These are phyloP conservation scores for Hirtodrosophila confusa DNA, from an alignment of 2,888 invertebrate genomes.

Conservation along the genomic window DNA sequence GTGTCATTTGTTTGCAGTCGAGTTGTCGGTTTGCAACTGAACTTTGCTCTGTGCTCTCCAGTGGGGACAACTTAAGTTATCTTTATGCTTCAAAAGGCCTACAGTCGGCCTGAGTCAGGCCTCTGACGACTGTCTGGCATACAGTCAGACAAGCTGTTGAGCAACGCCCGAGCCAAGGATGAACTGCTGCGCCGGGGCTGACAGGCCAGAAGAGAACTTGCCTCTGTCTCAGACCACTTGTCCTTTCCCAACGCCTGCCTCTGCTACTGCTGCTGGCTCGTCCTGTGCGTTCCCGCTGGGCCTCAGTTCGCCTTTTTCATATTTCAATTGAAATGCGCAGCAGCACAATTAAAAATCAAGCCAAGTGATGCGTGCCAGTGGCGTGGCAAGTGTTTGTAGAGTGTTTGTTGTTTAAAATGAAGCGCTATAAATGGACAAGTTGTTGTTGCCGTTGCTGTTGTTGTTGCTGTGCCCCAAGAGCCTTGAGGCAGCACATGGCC, in stretches of 20 bases:
- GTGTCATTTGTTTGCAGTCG: constrained; percentile 65
- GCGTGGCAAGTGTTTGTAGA: constrained; percentile 55
- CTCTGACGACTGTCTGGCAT: too few species aligned
- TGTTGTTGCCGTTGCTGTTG: constrained; percentile 26
- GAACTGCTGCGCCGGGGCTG: constrained; percentile 12
- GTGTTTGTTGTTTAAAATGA: constrained; percentile 65
- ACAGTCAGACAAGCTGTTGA: constrained; percentile 54
- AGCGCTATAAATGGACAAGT: constrained; percentile 67
- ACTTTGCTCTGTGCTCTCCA: constrained; percentile 46
- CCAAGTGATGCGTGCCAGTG: constrained; percentile 62
- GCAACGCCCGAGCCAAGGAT: constrained; percentile 26
- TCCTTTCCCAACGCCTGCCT: neutral
- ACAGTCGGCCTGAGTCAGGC: constrained; percentile 47
- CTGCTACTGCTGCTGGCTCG: neutral
- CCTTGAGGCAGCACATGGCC: constrained; percentile 61
- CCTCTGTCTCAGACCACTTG: constrained; percentile 3
- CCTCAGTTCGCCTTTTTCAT: constrained; percentile 46
- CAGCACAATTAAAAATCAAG: constrained; percentile 70
- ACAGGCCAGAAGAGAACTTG: neutral
- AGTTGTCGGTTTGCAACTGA: constrained; percentile 53
- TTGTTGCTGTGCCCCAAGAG: constrained; percentile 21
- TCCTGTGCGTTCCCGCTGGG: constrained; percentile 41
- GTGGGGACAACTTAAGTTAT: constrained; percentile 72
- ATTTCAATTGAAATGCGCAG: constrained; percentile 66
- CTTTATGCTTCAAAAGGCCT: constrained; percentile 73